A percentile compares a stretch with the other conserved stretches of the same genome.
Evolutionary conservation across 2,113 vertebrate genomes (phyloP).

Genomic region (Rhinoderma darwinii): DNA sequence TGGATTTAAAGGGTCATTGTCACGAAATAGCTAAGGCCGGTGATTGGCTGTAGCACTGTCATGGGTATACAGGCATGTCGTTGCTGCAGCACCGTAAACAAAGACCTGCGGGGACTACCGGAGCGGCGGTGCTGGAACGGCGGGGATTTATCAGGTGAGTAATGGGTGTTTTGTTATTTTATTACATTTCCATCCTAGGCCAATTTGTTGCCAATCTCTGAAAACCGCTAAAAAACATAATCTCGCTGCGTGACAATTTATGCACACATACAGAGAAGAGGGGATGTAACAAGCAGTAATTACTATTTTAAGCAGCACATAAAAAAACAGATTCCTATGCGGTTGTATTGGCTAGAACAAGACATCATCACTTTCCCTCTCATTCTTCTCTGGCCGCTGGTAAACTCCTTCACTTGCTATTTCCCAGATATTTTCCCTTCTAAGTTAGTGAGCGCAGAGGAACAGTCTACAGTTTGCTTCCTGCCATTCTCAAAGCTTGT

Average conservation of each 20-base stretch:
- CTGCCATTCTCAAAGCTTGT: constrained; percentile 71
- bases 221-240: not conserved
- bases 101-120: too few relatives aligned
- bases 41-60: too few relatives aligned
- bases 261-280: not conserved
- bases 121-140: too few relatives aligned
- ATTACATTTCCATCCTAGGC: too few relatives aligned
- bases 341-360: not conserved
- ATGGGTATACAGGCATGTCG: too few relatives aligned
- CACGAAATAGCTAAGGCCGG: too few relatives aligned
- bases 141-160: too few relatives aligned
- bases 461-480: constrained; percentile 71
- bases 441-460: not conserved
- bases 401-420: constrained; percentile 26
- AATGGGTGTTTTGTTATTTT: too few relatives aligned
- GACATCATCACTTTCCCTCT: constrained; percentile 32
- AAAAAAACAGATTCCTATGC: not conserved
- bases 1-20: too few relatives aligned
- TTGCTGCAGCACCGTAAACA: too few relatives aligned
- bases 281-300: not conserved
- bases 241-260: not conserved
- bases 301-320: not conserved
- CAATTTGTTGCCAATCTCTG: too few relatives aligned
- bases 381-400: not conserved
- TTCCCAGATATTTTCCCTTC: constrained; percentile 36